Evolutionary conservation across 92 coral and sea anemone genomes (phyloP), one percentile per base, ranked within the genome.

Genomic region (Phenganax marumi): DNA sequence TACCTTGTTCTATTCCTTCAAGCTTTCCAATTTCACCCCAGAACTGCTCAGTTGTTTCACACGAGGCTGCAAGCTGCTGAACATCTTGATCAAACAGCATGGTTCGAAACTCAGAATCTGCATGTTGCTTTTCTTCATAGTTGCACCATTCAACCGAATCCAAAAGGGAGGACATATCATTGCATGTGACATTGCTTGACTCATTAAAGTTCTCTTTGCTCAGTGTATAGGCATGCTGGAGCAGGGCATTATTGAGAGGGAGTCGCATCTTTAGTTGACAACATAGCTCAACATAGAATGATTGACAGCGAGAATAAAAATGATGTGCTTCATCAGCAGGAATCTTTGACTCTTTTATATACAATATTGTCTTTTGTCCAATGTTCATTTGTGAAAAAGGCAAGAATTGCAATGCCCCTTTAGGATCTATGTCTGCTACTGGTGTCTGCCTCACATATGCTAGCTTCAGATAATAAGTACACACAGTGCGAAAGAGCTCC

Each of bases 1-100:
- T 60, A 60, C 68, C 68, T 60, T 60, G 68, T 22, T 60, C 68
- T 60, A 60, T 60, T 60, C 68, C 68, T 60, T 60, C 68, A 60
- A 60, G 68, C 19, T 60, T 73, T 43, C 52, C 55, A 50, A 73
- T 49, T 48, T 73, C 52, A 24, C 78, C 78, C 78, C 58, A 73
- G 57, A 73, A 73, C 52, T 73, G 10, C 22, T 73, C 78, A 39
- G 78, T 43, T 50, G 78, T 39, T 43, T n/a, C 55, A 50, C 78
- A 73, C 10, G 52, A 50, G 12, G 12, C 57, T 8, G 57, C 78
- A n/a, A 73, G 58, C 52, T 19, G 48, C 26, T 39, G 12, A 49
- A 73, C 52, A 24, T 73, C 57, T 19, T 73, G 52, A 19, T 73
- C 78, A 50, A 24, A 73, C n/a, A 73, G 9, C 25, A 73, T 24